Evolutionary conservation across 2,113 vertebrate species (phyloP).

Genomic region (Sylvia atricapilla): DNA sequence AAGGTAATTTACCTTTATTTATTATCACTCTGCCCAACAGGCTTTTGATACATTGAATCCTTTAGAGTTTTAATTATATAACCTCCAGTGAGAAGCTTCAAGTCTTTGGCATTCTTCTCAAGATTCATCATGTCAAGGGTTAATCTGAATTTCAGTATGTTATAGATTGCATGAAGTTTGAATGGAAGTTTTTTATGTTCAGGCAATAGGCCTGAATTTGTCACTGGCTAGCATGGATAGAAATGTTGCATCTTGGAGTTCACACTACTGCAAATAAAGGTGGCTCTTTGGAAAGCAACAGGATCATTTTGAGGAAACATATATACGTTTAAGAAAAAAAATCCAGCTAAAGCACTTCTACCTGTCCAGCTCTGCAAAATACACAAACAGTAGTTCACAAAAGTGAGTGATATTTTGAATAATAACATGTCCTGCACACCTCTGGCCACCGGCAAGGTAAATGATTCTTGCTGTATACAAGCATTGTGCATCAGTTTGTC

Average conservation of each 20-base stretch:
- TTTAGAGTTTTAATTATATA: not conserved
- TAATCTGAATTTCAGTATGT: not conserved
- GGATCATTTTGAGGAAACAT: not conserved
- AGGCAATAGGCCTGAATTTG: not conserved
- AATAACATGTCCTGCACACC: not conserved
- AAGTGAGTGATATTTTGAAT: not conserved
- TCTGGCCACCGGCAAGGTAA: not conserved
- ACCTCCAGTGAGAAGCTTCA: not conserved
- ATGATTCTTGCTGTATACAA: not conserved
- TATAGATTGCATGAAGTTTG: not conserved
- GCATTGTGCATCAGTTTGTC: not conserved
- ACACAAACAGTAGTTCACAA: not conserved
- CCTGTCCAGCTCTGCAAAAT: not conserved
- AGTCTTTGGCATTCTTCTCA: not conserved
- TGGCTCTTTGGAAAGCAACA: not conserved
- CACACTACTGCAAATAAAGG: not conserved
- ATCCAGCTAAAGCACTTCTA: not conserved
- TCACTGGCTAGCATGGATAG: not conserved
- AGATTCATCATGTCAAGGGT: not conserved
- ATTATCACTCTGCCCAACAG: not conserved
- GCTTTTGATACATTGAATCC: slow-evolving; percentile 6
- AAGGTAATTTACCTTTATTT: slow-evolving; percentile 27
- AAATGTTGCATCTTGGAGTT: not conserved
- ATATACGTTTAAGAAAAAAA: not conserved
- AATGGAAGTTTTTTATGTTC: not conserved